Percentiles rank a stretch among this genome's conserved stretches.
phyloP scores from a whole-genome alignment of 1,140 invertebrate species.

The Drosophila melanica region DNA sequence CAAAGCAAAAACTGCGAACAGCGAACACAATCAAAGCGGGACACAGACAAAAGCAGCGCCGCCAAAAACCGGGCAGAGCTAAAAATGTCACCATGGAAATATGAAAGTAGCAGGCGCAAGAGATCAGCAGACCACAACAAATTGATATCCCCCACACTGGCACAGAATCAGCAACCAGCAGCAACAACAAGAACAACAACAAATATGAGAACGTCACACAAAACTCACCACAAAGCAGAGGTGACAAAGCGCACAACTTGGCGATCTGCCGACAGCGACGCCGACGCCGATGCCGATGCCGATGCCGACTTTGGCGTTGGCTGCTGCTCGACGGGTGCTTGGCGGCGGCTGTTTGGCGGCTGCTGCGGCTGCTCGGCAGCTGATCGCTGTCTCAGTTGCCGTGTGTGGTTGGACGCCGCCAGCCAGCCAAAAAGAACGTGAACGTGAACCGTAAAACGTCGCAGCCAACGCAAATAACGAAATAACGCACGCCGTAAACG shows the following conservation, averaged over 20 bases:
- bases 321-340: background rate
- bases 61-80: conserved; percentile 18
- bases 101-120: conserved; percentile 26
- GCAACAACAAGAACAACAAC: background rate
- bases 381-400: conserved; percentile 58
- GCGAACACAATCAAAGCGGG: conserved; percentile 62
- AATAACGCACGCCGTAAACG: conserved; percentile 10
- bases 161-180: conserved; percentile 19
- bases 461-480: conserved; percentile 15
- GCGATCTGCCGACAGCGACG: conserved; percentile 14
- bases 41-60: conserved; percentile 63
- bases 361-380: conserved; percentile 17
- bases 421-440: conserved; percentile 49
- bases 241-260: conserved; percentile 57
- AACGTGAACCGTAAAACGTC: conserved; percentile 35
- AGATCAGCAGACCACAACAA: conserved; percentile 32
- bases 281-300: background rate
- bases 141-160: conserved; percentile 19
- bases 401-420: conserved; percentile 72
- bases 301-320: conserved; percentile 2
- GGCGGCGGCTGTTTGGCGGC: conserved; percentile 14
- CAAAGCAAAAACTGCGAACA: conserved; percentile 70
- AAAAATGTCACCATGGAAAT: conserved; percentile 54
- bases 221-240: conserved; percentile 50
- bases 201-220: conserved; percentile 16